phyloP scores from a whole-genome alignment of 2,113 vertebrate species.

The Axis porcinus region DNA sequence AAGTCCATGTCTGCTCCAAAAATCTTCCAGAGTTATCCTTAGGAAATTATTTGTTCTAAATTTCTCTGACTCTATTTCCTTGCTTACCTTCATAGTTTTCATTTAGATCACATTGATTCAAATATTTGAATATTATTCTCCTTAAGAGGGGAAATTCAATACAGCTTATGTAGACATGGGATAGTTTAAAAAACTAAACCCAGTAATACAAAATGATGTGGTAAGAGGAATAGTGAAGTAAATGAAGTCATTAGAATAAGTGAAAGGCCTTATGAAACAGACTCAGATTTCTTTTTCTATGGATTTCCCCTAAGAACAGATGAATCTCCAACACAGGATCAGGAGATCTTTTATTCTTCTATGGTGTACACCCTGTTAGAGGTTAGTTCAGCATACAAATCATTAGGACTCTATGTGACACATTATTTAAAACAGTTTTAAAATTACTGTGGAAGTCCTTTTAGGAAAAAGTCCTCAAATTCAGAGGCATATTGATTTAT shows the following conservation, averaged over 20 bases:
- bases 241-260: background rate
- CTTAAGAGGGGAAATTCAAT: background rate
- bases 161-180: background rate
- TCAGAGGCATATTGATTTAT: background rate
- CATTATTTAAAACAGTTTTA: background rate
- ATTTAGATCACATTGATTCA: background rate
- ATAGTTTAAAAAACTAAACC: background rate
- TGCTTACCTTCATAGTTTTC: background rate
- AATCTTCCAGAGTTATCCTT: background rate
- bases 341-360: background rate
- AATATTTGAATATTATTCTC: background rate
- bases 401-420: background rate
- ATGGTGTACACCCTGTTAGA: background rate
- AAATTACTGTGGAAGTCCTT: background rate
- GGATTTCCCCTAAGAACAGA: background rate
- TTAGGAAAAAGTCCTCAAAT: background rate
- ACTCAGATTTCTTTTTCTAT: background rate
- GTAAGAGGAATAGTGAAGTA: background rate
- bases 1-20: background rate
- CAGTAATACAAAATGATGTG: background rate
- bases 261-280: background rate
- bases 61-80: background rate
- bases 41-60: background rate
- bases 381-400: background rate
- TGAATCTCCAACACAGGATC: background rate